Base-by-base conservation (phyloP, 2,888 invertebrate genomes). In the Rotaria sp. region DNA sequence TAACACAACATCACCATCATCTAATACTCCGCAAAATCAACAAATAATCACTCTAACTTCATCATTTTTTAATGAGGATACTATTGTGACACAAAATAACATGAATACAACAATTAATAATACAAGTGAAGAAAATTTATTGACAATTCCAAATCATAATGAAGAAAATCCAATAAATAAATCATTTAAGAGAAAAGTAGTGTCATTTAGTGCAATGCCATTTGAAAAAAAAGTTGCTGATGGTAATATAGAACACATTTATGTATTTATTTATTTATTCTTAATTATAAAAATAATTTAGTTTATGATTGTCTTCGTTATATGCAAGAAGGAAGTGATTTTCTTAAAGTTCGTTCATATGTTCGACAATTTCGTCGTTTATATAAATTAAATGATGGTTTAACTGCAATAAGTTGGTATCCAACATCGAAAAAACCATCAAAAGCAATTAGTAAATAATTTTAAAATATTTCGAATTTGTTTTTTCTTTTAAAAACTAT, bases 361-460 rank as follows among this genome's bases (percentile, higher is more conserved):
- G 92, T 92, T 86, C 90, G 93, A 1, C 93, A 93, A 88, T 93
- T 93, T 88, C 91, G 92, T 87, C 90, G 93, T n/a, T 92, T 92
- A 88, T 93, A 93, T 89, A 90, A 91, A 15, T 90, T 93, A 55
- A 92, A 92, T 88, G 90, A 92, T 50, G 93, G 93, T 88, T 90
- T 92, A 87, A 91, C 92, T 2, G 92, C 92, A 88, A 91, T 93
- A 30, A 90, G 93, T 85, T 93, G 93, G 93, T 92, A 92, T 75
- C 93, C 93, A 15, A 92, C 93, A 4, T 92, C 92, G 87, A 93
- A 93, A 89, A 93, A 93, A 89, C 91, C 92, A 45, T 92, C 92
- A 88, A 93, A 93, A 90, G 93, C 93, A 10, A 90, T 91, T 90
- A 92, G 93, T 93, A 89, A 26, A 35, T 41, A 30, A 7, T 35